phyloP scores from a whole-genome alignment of 2,888 invertebrate genomes.

The Scaptomyza tumidula region DNA sequence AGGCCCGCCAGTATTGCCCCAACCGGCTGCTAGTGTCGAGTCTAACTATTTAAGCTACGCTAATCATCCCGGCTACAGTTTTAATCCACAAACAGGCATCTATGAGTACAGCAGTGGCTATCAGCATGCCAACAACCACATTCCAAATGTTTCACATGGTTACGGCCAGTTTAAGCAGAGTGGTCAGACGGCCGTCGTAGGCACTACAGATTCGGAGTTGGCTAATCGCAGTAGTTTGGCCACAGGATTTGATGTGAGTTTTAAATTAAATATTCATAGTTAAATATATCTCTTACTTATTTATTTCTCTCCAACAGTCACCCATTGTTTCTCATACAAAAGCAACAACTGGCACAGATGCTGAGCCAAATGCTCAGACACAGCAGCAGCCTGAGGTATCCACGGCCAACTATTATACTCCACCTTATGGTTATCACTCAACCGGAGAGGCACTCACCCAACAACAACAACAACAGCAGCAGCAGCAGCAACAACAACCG shows the following conservation, averaged over 20 bases:
- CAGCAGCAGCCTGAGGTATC: slow-evolving; percentile 13
- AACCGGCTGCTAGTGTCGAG: slow-evolving; percentile 6
- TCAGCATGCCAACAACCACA: slow-evolving; percentile 79
- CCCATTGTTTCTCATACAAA: slow-evolving; percentile 82
- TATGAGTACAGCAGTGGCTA: slow-evolving; percentile 88
- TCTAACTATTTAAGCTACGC: slow-evolving; percentile 57
- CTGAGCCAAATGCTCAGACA: slow-evolving; percentile 21
- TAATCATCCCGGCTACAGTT: slow-evolving; percentile 87
- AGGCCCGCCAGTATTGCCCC: background rate
- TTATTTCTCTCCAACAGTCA: slow-evolving; percentile 51
- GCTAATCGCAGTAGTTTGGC: slow-evolving; percentile 78
- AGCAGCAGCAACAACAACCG: slow-evolving; percentile 26
- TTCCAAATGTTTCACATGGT: slow-evolving; percentile 57
- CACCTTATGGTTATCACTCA: slow-evolving; percentile 83
- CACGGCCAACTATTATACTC: slow-evolving; percentile 75
- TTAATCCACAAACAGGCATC: slow-evolving; percentile 86
- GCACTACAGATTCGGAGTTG: slow-evolving; percentile 81
- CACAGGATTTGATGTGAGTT: slow-evolving; percentile 82
- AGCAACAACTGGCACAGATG: slow-evolving; percentile 31
- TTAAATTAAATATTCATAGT: too few species aligned
- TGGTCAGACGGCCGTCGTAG: slow-evolving; percentile 57
- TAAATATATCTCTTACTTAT: background rate
- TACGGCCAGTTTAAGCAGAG: slow-evolving; percentile 77
- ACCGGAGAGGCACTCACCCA: slow-evolving; percentile 39
- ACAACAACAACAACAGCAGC: slow-evolving; percentile 29